Conservation (phyloP, 2,797 vertebrate species). For the Alosa sapidissima region DNA sequence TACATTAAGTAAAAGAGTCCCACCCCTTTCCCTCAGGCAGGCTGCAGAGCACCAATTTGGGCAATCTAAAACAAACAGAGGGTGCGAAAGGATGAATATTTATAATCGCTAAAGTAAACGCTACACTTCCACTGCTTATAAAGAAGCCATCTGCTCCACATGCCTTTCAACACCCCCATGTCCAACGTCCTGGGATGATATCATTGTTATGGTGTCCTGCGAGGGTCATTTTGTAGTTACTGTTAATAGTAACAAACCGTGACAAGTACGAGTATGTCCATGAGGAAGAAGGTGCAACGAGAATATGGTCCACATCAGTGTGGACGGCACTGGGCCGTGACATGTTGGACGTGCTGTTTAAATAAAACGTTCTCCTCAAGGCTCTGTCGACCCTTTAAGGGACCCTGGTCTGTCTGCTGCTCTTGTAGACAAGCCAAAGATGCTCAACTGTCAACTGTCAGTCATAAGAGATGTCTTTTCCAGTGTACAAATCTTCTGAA, state of each 20-base stretch:
- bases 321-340: not conserved
- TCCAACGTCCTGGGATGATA: constrained; percentile 33
- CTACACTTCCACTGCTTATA: constrained; percentile 54
- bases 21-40: constrained; percentile 45
- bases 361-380: not conserved
- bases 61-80: constrained; percentile 60
- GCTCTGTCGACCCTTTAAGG: not conserved
- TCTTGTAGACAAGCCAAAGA: constrained; percentile 10
- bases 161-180: not conserved
- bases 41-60: constrained; percentile 49
- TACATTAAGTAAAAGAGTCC: constrained; percentile 47
- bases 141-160: constrained; percentile 53
- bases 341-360: not conserved
- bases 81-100: constrained; percentile 57
- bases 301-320: not conserved
- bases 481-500: not conserved
- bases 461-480: not conserved
- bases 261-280: not conserved
- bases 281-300: not conserved
- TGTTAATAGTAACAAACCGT: constrained; percentile 30
- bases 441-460: not conserved
- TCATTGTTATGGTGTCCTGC: constrained; percentile 35
- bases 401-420: not conserved
- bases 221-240: constrained; percentile 38
- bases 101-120: constrained; percentile 61